These are phyloP conservation scores for Campaea margaritaria DNA, from an alignment of 2,888 invertebrate species.

Conservation along the genomic window DNA sequence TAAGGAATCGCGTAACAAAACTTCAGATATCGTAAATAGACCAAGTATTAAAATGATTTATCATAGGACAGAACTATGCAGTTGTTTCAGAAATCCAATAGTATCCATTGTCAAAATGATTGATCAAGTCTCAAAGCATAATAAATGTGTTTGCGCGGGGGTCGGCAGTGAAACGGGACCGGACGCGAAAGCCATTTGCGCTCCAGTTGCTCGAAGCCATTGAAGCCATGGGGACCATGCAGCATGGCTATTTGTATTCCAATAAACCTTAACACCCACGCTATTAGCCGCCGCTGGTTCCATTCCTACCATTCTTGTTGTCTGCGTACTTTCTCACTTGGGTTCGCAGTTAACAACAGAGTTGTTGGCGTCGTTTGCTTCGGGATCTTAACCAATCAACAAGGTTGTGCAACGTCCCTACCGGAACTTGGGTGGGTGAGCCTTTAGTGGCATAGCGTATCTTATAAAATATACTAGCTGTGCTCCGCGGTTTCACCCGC, in stretches of 20 bases:
- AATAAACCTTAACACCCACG: conserved; percentile 53
- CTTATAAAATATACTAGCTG: no score
- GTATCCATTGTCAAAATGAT: conserved; percentile 34
- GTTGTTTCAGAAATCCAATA: conserved; percentile 23
- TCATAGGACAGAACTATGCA: conserved; percentile 2
- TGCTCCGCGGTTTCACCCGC: no score
- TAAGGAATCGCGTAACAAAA: conserved; percentile 8
- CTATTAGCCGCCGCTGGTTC: conserved; percentile 35
- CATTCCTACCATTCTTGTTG: conserved; percentile 49
- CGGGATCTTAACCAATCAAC: no score
- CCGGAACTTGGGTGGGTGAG: no score
- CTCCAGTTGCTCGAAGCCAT: conserved; percentile 45
- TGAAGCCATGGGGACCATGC: conserved; percentile 50
- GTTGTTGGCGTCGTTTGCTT: no score
- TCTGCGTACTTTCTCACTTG: conserved; percentile 39
- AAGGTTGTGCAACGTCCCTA: no score
- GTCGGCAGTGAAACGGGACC: conserved; percentile 47
- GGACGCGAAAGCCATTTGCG: conserved; percentile 56
- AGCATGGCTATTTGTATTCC: conserved; percentile 57
- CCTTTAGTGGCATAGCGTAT: no score
- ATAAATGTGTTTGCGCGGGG: conserved; percentile 46
- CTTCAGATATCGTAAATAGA: conserved; percentile 8
- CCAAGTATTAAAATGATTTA: conserved; percentile 19
- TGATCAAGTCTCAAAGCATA: conserved; percentile 40
- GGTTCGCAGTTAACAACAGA: conserved; percentile 22